Conservation (phyloP, 2,888 invertebrate species). For the Thalpophila matura region DNA sequence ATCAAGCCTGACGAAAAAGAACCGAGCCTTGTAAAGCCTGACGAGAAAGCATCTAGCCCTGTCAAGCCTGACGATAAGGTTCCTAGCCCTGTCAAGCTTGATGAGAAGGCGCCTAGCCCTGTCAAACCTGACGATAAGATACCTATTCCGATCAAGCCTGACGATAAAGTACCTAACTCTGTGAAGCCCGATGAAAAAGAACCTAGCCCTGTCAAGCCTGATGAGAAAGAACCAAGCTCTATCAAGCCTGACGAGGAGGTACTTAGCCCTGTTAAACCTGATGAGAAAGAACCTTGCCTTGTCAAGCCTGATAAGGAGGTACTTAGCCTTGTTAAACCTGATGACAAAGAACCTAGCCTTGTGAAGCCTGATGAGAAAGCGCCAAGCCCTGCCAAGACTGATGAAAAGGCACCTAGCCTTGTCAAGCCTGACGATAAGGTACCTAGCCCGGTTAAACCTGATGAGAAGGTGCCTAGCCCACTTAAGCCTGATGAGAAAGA, state of each 20-base stretch:
- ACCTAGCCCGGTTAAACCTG: too few relatives aligned
- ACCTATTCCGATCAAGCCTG: too few relatives aligned
- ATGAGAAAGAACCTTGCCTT: background rate
- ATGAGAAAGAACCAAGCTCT: constrained; percentile 40
- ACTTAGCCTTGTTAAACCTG: constrained; percentile 10
- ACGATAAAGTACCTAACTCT: constrained; percentile 33
- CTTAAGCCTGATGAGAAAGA: too few relatives aligned
- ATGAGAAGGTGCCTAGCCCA: too few relatives aligned
- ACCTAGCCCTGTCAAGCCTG: background rate
- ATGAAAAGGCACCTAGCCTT: too few relatives aligned
- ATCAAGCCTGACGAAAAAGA: background rate
- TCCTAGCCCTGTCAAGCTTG: constrained; percentile 2
- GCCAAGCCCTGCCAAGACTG: too few relatives aligned
- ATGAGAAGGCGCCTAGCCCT: constrained; percentile 14
- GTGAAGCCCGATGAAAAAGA: constrained; percentile 20
- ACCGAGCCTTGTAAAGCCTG: background rate
- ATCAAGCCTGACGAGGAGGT: constrained; percentile 13
- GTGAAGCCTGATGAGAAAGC: too few relatives aligned
- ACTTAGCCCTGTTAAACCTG: constrained; percentile 9
- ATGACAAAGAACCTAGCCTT: constrained; percentile 11
- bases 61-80: too few relatives aligned
- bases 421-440: too few relatives aligned
- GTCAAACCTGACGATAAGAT: too few relatives aligned
- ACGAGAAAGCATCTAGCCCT: too few relatives aligned
- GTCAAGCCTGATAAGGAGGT: constrained; percentile 3